Conservation (phyloP, 2,113 vertebrate genomes). For the Cyrtonyx montezumae region DNA sequence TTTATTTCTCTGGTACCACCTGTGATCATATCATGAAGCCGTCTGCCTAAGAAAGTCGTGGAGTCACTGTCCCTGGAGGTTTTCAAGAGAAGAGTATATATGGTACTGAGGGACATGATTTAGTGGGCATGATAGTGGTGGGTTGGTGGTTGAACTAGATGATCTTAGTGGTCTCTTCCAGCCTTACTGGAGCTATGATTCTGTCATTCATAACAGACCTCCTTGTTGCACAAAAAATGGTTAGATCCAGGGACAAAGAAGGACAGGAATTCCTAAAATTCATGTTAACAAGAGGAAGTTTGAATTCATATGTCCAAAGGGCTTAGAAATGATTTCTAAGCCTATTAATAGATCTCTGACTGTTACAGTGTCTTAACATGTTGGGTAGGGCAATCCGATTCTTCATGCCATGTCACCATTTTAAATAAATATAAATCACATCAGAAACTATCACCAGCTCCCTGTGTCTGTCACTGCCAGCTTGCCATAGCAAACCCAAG, state of each 20-base stretch:
- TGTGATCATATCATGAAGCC: not conserved
- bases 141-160: no score
- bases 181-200: no score
- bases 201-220: not conserved
- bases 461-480: not conserved
- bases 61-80: no score
- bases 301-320: not conserved
- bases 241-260: not conserved
- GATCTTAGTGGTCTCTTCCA: no score
- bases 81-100: no score
- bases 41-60: no score
- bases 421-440: rapidly evolving
- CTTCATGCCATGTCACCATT: not conserved
- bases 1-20: not conserved
- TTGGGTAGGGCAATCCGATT: not conserved
- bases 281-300: not conserved
- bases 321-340: not conserved
- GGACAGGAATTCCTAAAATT: not conserved
- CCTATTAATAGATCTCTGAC: not conserved
- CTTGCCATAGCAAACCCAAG: not conserved
- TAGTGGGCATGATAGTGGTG: no score
- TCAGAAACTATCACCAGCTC: not conserved
- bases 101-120: no score
- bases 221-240: not conserved
- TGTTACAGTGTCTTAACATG: not conserved